Evolutionary conservation across 2,888 invertebrate species (phyloP).

Genomic region (Cremastinae sp.): DNA sequence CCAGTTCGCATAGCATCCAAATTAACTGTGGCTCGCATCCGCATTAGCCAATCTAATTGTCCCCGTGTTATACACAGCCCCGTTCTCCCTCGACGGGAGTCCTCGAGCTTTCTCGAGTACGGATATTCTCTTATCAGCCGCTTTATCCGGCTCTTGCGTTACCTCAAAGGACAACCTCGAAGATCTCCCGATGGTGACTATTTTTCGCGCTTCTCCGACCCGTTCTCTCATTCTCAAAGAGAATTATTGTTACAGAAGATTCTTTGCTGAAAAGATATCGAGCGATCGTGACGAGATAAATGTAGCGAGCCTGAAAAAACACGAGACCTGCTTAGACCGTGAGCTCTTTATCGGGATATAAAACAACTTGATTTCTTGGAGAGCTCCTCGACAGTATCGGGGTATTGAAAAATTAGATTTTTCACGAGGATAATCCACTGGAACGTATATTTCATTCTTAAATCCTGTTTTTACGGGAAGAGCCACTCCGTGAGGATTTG

Average conservation of each 20-base stretch:
- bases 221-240: too few relatives aligned
- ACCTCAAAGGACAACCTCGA: too few relatives aligned
- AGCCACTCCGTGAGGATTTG: slow-evolving; percentile 42
- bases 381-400: neutral
- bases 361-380: slow-evolving; percentile 24
- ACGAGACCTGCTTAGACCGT: too few relatives aligned
- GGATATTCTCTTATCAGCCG: too few relatives aligned
- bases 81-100: too few relatives aligned
- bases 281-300: neutral
- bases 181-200: too few relatives aligned
- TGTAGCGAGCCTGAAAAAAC: neutral
- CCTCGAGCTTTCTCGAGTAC: too few relatives aligned
- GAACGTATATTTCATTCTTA: slow-evolving; percentile 41
- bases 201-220: too few relatives aligned
- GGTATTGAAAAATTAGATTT: slow-evolving; percentile 53
- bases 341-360: slow-evolving; percentile 19
- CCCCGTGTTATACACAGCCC: slow-evolving; percentile 29
- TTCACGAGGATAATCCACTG: slow-evolving; percentile 43
- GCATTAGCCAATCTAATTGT: slow-evolving; percentile 63
- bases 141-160: too few relatives aligned
- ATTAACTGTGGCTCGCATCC: slow-evolving; percentile 60
- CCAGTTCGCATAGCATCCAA: slow-evolving; percentile 62
- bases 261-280: neutral
- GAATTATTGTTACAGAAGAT: too few relatives aligned
- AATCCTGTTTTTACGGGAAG: slow-evolving; percentile 55